Conservation (phyloP, 2,113 vertebrate species). For the Butorides virescens region DNA sequence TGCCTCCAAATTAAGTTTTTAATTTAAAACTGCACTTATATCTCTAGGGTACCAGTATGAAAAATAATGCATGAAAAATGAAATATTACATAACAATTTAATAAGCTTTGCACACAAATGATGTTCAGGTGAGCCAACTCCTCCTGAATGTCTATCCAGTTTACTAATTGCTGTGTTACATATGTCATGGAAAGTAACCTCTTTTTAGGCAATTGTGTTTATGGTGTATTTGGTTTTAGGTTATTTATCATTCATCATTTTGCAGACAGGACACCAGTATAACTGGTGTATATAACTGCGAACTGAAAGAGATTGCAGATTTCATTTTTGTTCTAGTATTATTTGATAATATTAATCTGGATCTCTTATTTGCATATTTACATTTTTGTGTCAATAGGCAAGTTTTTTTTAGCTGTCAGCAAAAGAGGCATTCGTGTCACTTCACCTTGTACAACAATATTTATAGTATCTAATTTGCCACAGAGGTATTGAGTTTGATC, state of each 20-base stretch:
- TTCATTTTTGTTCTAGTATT: not conserved
- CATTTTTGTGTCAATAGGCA: not conserved
- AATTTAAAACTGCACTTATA: not conserved
- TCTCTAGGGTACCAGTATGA: not conserved
- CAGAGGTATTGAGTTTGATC: slow-evolving; percentile 42
- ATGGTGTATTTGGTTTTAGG: not conserved
- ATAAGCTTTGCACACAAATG: not conserved
- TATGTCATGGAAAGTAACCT: not conserved
- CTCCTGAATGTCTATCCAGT: not conserved
- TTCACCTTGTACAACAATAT: not conserved
- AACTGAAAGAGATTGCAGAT: not conserved
- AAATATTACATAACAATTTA: not conserved
- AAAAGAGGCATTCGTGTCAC: not conserved
- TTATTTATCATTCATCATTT: not conserved
- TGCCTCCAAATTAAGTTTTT: not conserved
- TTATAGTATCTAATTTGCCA: slow-evolving; percentile 28
- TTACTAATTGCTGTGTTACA: not conserved
- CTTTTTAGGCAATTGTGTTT: not conserved
- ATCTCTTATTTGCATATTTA: not conserved
- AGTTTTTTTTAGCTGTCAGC: not conserved
- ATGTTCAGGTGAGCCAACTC: not conserved
- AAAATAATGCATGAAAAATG: not conserved
- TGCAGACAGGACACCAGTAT: not conserved
- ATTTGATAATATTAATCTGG: not conserved
- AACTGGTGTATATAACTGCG: not conserved